Evolutionary conservation across 1,140 invertebrate genomes (phyloP).

Genomic region (Choristoneura fumiferana): DNA sequence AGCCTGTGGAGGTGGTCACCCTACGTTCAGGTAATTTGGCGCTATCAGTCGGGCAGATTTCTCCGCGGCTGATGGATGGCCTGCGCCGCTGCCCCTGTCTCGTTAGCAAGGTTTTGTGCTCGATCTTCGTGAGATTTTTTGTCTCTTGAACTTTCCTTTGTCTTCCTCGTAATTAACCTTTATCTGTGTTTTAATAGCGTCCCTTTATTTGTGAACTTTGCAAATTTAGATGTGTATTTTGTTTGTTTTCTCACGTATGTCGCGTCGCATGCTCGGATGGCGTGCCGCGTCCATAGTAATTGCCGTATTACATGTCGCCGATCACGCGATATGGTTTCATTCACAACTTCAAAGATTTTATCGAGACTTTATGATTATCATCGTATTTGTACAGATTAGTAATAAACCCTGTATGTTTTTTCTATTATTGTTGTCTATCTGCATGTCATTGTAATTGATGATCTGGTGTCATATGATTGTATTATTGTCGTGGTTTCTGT

Average conservation of each 20-base stretch:
- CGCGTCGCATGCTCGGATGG: neutral
- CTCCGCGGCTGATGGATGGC: constrained; percentile 45
- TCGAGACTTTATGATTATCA: neutral
- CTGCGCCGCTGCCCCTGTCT: constrained; percentile 36
- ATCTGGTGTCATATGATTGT: neutral
- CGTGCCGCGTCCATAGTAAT: neutral
- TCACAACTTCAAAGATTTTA: constrained; percentile 4
- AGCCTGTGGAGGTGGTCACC: constrained; percentile 34
- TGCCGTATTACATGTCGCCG: constrained; percentile 12
- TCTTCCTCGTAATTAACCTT: constrained; percentile 15
- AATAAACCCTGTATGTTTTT: constrained; percentile 1
- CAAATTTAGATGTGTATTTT: neutral
- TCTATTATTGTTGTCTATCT: constrained; percentile 2
- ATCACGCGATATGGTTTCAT: constrained; percentile 13
- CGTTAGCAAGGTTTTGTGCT: constrained; percentile 32
- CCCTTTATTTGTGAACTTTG: constrained; percentile 12
- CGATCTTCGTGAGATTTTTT: constrained; percentile 17
- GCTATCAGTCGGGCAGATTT: constrained; percentile 47
- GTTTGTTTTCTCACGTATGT: neutral
- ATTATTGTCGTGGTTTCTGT: too few species aligned
- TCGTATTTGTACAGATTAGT: constrained; percentile 6
- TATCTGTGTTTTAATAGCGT: constrained; percentile 11
- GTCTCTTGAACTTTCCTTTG: constrained; percentile 16
- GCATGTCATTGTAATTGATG: neutral
- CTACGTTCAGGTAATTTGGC: constrained; percentile 45